A percentile compares a stretch with the other conserved stretches of the same genome.
Conservation (phyloP, 1,140 invertebrate genomes). For the Geopemphigus sp. region DNA sequence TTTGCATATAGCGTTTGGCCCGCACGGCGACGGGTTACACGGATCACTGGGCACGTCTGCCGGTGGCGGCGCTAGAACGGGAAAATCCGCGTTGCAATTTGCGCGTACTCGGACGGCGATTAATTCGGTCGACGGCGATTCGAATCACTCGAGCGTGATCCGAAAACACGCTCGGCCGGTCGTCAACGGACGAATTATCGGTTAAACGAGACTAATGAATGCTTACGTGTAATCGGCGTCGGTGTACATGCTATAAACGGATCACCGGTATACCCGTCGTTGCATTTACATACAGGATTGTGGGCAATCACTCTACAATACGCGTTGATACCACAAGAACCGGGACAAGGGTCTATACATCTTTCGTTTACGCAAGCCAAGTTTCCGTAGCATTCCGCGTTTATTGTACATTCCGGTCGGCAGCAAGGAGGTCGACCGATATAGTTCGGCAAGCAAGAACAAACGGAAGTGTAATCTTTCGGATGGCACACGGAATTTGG, state of each 20-base stretch:
- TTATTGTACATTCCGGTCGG: constrained; percentile 76
- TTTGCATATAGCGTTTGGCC: constrained; percentile 70
- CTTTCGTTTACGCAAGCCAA: constrained; percentile 76
- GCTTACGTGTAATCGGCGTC: constrained; percentile 48
- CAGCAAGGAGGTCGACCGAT: constrained; percentile 78
- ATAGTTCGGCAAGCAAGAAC: constrained; percentile 74
- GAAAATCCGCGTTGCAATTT: constrained; percentile 33
- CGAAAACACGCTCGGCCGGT: not conserved
- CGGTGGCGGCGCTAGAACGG: constrained; percentile 23
- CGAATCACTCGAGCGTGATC: not conserved
- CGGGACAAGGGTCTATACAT: constrained; percentile 79
- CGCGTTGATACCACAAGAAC: constrained; percentile 79
- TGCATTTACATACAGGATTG: constrained; percentile 75
- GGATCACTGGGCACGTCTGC: constrained; percentile 58
- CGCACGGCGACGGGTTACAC: constrained; percentile 75
- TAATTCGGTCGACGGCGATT: not conserved
- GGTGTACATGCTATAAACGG: constrained; percentile 73
- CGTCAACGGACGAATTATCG: no score
- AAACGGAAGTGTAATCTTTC: constrained; percentile 68
- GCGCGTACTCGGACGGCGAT: not conserved
- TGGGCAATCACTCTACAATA: constrained; percentile 78
- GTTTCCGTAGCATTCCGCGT: constrained; percentile 76
- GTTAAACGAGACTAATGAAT: not conserved
- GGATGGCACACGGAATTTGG: constrained; percentile 75
- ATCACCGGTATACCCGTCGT: constrained; percentile 75